These are phyloP conservation scores for Malurus leucopterus DNA, from an alignment of 2,797 vertebrate species.

Conservation along the genomic window DNA sequence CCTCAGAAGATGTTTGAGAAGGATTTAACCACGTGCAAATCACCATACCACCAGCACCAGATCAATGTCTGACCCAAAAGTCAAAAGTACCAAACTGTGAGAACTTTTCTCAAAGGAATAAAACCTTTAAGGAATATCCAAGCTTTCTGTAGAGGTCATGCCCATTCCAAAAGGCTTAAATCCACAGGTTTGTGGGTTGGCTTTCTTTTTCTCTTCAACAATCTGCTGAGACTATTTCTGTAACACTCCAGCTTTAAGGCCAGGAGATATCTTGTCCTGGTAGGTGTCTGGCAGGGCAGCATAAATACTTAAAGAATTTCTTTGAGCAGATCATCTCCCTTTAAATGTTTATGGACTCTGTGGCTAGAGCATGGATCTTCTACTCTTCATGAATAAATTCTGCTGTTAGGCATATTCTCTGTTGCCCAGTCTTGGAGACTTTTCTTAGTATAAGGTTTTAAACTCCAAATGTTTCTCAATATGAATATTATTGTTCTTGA, in stretches of 20 bases:
- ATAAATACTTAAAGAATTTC: slow-evolving; percentile 22
- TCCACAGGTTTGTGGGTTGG: not conserved
- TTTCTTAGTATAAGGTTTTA: not conserved
- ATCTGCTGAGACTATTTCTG: not conserved
- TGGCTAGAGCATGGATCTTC: not conserved
- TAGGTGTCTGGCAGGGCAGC: not conserved
- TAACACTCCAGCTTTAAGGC: not conserved
- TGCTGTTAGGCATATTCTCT: not conserved
- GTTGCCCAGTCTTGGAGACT: not conserved
- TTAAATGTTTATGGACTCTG: not conserved
- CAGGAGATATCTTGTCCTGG: not conserved
- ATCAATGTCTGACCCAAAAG: not conserved
- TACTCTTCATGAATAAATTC: not conserved
- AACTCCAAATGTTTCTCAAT: not conserved
- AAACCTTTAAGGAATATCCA: not conserved
- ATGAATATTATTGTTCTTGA: not conserved
- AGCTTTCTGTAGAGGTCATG: not conserved
- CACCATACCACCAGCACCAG: not conserved
- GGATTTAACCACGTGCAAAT: not conserved
- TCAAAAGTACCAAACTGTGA: not conserved
- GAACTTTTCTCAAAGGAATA: not conserved
- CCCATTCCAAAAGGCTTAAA: not conserved
- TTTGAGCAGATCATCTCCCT: not conserved
- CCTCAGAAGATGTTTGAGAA: not conserved
- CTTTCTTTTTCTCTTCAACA: not conserved